Base-by-base conservation (phyloP, 2,888 invertebrate genomes). In the Agrochola macilenta region DNA sequence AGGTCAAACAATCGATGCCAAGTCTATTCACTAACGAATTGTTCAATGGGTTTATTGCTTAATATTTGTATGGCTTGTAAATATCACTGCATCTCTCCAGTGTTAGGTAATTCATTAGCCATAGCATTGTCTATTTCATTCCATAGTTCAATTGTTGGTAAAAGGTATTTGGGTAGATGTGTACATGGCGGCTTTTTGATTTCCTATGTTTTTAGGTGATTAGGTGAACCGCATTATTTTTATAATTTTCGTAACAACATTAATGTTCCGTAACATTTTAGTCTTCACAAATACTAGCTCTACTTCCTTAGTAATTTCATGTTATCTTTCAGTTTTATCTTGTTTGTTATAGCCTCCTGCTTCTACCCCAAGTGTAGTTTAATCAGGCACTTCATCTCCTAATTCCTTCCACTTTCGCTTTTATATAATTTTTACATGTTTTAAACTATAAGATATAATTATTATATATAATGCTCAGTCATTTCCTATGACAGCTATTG, bases 1-100 rank as follows among this genome's bases (percentile, higher is more conserved):
- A 84, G 85, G 84, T 79, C 63, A 83, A 61, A 69, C 75, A 60
- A 79, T 72, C 20, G 35, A 69, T 76, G 83, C 58, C 64, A 84
- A 70, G 26, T 80, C 8, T 72, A 66, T 49, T 81, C 49, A 64
- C 14, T 61, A 66, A 46, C 14, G 70, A 69, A 74, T 75, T 81
- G 61, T 75, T 84, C 35, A 81, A 81, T 81, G 57, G n/a, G 20
- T 58, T 39, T 57, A 73, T 84, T 84, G 66, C 66, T 75, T 68
- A 72, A 82, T 65, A 77, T 81, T 69, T 74, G 30, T 74, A 26
- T 64, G 46, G 52, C 12, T 35, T 49, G n/a, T 64, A 78, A 78
- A 83, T 70, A 60, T 64, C 26, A 26, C 17, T 57, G 60, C 26
- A 75, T 66, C 60, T 76, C 30, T 60, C 5, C 0, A 26, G 60